Percentiles rank a stretch among this genome's conserved stretches.
Conservation (phyloP, 1,140 invertebrate species). For the Penaeus japonicus region DNA sequence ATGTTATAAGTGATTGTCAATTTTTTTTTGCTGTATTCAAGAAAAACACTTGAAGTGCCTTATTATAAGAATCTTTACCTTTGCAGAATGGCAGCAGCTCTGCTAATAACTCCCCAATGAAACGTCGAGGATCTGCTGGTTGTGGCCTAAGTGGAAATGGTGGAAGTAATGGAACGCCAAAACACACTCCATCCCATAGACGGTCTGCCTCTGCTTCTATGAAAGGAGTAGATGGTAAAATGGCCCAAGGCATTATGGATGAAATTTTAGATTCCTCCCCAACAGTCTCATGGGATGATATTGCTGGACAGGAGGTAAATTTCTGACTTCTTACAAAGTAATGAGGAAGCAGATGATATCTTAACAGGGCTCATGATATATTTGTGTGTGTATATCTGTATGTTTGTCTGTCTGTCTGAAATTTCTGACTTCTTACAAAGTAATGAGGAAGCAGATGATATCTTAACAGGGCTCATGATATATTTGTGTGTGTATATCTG, state of each 20-base stretch:
- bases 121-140: conserved; percentile 34
- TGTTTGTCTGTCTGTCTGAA: no score
- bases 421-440: no score
- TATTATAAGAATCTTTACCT: background rate
- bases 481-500: no score
- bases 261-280: conserved; percentile 90
- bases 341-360: no score
- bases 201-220: conserved; percentile 29
- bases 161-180: conserved; percentile 11
- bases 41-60: background rate
- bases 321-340: no score
- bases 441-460: no score
- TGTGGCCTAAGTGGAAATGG: conserved; percentile 20
- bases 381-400: no score
- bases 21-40: background rate
- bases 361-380: no score
- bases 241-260: conserved; percentile 78
- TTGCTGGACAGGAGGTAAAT: conserved; percentile 88
- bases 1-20: background rate
- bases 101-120: conserved; percentile 19
- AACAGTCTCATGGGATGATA: conserved; percentile 85
- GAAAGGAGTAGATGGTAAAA: conserved; percentile 51
- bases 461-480: no score
- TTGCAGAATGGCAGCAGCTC: background rate
- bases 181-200: conserved; percentile 23